These are phyloP conservation scores for Microtus oregoni DNA, from an alignment of 2,113 vertebrate species.

Conservation along the genomic window DNA sequence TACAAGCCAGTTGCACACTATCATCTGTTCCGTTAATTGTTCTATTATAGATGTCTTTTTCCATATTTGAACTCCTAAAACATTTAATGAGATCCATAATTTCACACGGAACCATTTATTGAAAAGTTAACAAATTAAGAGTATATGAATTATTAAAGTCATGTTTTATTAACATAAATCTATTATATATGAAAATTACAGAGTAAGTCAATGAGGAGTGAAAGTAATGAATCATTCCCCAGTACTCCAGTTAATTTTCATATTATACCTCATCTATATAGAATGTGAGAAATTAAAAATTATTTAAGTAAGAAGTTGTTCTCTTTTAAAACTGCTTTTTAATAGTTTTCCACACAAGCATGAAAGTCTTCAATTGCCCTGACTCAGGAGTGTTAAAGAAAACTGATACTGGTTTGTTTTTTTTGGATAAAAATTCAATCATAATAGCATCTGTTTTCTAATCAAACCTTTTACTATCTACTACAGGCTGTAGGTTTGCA, in stretches of 20 bases:
- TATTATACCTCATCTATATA: neutral
- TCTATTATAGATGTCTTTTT: neutral
- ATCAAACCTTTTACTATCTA: neutral
- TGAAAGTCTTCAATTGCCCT: neutral
- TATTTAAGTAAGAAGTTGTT: neutral
- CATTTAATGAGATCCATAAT: neutral
- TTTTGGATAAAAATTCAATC: neutral
- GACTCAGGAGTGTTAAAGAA: neutral
- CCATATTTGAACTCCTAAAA: neutral
- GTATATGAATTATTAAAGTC: neutral
- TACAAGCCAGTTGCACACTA: neutral
- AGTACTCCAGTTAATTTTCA: neutral
- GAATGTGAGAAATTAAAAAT: neutral
- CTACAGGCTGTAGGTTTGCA: neutral
- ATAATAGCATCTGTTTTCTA: neutral
- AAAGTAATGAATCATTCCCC: neutral
- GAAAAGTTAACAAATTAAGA: neutral
- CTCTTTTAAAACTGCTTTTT: neutral
- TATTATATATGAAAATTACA: neutral
- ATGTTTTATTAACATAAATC: conserved; percentile 6
- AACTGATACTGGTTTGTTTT: neutral
- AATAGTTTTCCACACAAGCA: neutral
- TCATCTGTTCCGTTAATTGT: neutral
- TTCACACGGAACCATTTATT: neutral
- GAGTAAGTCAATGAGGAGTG: neutral